Conservation (phyloP, 2,797 vertebrate genomes). For the Cirrhinus mrigala region DNA sequence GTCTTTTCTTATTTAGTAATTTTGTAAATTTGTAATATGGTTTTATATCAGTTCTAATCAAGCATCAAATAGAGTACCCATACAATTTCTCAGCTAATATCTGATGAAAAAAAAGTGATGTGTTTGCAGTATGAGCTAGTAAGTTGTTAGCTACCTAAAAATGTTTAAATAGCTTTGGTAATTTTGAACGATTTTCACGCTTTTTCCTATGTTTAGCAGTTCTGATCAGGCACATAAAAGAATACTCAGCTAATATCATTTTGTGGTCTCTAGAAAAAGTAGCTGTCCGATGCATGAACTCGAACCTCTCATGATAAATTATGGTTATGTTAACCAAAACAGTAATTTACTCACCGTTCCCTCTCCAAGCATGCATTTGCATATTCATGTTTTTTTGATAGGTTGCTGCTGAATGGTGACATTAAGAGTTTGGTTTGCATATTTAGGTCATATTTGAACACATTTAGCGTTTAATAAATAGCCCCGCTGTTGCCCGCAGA, state of each 20-base stretch:
- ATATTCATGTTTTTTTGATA: slow-evolving; percentile 42
- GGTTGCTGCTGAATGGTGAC: background rate
- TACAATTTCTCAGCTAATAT: background rate
- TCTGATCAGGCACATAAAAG: background rate
- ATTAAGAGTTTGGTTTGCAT: slow-evolving; percentile 44
- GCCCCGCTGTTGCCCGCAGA: slow-evolving; percentile 72
- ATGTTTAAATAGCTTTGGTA: background rate
- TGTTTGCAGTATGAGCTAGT: background rate
- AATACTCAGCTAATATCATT: background rate
- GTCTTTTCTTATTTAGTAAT: too few relatives aligned
- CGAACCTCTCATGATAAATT: background rate
- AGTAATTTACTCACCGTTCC: slow-evolving; percentile 9
- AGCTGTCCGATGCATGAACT: background rate
- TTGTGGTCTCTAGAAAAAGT: background rate
- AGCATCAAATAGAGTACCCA: background rate
- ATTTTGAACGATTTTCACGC: background rate
- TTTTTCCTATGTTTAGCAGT: background rate
- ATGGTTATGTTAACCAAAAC: background rate
- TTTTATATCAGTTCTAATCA: background rate
- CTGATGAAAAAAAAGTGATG: background rate
- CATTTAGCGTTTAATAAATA: slow-evolving; percentile 54
- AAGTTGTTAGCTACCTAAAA: background rate
- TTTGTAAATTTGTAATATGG: too few relatives aligned
- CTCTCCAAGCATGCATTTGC: slow-evolving; percentile 24
- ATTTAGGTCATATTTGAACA: slow-evolving; percentile 59